Base-by-base conservation (phyloP, 2,113 vertebrate species). In the Cololabis saira region DNA sequence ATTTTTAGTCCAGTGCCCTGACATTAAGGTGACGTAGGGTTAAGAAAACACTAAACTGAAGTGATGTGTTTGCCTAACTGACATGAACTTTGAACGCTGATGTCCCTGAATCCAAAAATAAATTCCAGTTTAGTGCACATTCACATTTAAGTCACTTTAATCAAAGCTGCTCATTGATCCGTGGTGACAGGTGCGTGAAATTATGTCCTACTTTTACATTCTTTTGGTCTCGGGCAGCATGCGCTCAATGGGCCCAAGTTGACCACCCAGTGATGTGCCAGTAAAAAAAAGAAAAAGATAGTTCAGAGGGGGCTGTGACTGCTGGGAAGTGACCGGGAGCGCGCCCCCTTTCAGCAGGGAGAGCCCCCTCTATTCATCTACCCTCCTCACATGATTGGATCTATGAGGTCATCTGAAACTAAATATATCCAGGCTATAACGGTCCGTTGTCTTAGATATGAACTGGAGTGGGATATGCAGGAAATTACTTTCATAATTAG, bases 221-320 rank as follows among this genome's bases (percentile, higher is more conserved):
- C 56, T 10, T 30, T 22, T 15, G n/a, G 30, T 67, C 60, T 48
- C 9, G 21, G 64, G 19, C 57, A 24, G 44, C 49, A 3, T 0
- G 45, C 5, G 5, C 57, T 80, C 56, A 88, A 84, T 76, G 9
- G 79, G 42, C 30, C 54, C 24, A 40, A 53, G n/a, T 12, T 15
- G 69, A 79, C 81, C 73, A 47, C 77, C 68, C 53, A 78, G 62
- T 78, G 66, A 63, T n/a, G 44, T 90, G 61, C 87, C 85, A n/a
- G 88, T 78, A 91, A 90, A 82, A 56, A 10, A 90, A 90, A 84
- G 50, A 12, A 37, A 12, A 90, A 89, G 83, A 52, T 11, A 37
- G 15, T 22, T 67, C 55, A 15, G 52, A 60, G 78, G 65, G 78
- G 82, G 86, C 50, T 66, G 77, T 30, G 67, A 51, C 86, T 93